Evolutionary conservation across 2,113 vertebrate species (phyloP).

Genomic region (Glareola pratincola): DNA sequence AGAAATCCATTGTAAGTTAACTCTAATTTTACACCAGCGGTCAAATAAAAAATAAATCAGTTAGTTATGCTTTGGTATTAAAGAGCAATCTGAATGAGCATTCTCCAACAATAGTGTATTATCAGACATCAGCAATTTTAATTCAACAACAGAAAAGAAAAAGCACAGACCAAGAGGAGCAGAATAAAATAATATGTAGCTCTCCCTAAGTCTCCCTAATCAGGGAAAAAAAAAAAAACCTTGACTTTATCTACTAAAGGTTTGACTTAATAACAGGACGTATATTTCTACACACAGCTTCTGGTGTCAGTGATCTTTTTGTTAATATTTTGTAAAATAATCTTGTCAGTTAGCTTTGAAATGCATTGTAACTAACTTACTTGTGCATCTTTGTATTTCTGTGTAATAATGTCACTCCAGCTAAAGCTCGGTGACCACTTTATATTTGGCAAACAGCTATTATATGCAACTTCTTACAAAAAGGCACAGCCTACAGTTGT

Average conservation of each 20-base stretch:
- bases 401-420: background rate
- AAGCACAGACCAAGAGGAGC: background rate
- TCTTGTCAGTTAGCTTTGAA: background rate
- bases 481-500: background rate
- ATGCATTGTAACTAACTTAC: background rate
- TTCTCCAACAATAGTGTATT: background rate
- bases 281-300: background rate
- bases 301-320: background rate
- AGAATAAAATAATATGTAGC: background rate
- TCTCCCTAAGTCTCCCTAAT: background rate
- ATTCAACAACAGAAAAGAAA: background rate
- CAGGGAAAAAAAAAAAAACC: background rate
- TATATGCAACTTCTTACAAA: background rate
- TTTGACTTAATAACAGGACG: background rate
- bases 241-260: background rate
- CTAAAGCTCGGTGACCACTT: fast-evolving
- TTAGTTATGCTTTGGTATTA: background rate
- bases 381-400: background rate
- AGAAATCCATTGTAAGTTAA: background rate
- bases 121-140: background rate
- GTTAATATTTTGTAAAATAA: background rate
- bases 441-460: background rate
- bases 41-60: background rate
- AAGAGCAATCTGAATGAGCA: background rate
- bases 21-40: background rate